These are phyloP conservation scores for Heliopora coerulea DNA, from an alignment of 92 coral and sea anemone genomes.

Conservation along the genomic window DNA sequence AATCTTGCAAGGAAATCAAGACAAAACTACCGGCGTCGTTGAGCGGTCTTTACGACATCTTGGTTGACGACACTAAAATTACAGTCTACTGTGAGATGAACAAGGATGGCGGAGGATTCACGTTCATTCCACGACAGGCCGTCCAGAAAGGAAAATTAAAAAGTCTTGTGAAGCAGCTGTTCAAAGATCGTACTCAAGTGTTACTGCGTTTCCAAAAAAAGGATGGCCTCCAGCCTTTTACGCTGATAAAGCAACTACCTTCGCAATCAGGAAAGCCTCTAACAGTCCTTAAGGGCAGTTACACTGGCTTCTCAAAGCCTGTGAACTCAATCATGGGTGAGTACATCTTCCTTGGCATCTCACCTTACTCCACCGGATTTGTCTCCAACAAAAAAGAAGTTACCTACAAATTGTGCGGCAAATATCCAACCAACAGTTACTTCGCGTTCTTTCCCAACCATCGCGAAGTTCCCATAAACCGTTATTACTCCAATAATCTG, in stretches of 20 bases:
- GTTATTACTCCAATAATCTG: conserved; percentile 17
- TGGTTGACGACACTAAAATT: background rate
- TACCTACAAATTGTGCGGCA: conserved; percentile 47
- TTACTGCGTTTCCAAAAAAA: conserved; percentile 47
- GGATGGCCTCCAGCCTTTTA: conserved; percentile 34
- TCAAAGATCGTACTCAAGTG: conserved; percentile 48
- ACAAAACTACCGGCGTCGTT: background rate
- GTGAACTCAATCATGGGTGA: conserved; percentile 20
- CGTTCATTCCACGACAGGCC: conserved; percentile 57
- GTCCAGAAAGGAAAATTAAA: conserved; percentile 7
- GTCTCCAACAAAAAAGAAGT: conserved; percentile 34
- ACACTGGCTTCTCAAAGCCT: conserved; percentile 56
- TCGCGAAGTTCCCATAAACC: conserved; percentile 5
- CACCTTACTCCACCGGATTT: conserved; percentile 47
- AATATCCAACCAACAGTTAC: conserved; percentile 55
- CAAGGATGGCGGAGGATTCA: conserved; percentile 55
- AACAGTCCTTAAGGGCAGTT: conserved; percentile 34
- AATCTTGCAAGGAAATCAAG: conserved; percentile 40
- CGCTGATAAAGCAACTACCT: conserved; percentile 30
- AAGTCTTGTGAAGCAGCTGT: conserved; percentile 34
- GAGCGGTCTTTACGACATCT: conserved; percentile 53
- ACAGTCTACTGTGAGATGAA: conserved; percentile 62
- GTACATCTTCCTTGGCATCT: conserved; percentile 49
- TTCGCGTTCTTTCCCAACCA: conserved; percentile 68
- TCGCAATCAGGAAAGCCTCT: background rate